Conservation (phyloP, 2,888 invertebrate species). For the Drosophila demipolita region DNA sequence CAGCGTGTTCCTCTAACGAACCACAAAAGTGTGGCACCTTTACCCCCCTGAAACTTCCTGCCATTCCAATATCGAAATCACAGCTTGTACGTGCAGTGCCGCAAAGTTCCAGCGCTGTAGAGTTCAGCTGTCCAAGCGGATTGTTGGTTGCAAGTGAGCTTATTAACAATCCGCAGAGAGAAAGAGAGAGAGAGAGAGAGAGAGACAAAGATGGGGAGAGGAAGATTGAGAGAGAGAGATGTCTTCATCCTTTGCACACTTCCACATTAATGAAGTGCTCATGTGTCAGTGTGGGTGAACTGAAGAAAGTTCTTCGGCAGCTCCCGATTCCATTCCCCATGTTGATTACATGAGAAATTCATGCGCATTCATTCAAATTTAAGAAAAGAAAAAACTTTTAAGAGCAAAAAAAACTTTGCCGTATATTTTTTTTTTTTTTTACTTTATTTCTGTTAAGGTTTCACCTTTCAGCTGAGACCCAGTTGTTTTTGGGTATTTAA, state of each 20-base stretch:
- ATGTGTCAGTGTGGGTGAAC: conserved; percentile 23
- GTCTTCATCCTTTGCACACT: conserved; percentile 40
- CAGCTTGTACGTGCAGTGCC: conserved; percentile 63
- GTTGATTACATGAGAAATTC: conserved; percentile 80
- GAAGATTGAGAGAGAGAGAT: conserved; percentile 14
- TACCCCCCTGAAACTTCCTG: no score
- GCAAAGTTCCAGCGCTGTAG: conserved; percentile 8
- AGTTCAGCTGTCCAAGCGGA: conserved; percentile 43
- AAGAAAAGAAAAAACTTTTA: conserved; percentile 35
- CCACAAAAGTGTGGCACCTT: conserved; percentile 57
- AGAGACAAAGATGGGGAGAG: neutral
- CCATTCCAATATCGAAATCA: conserved; percentile 56
- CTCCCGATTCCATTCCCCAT: conserved; percentile 37
- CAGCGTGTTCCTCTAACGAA: conserved; percentile 63
- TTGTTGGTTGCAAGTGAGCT: conserved; percentile 58
- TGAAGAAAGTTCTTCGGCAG: conserved; percentile 32
- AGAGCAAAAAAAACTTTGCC: conserved; percentile 17
- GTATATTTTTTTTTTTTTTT: conserved; percentile 16
- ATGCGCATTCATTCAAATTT: conserved; percentile 76
- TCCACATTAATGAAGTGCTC: conserved; percentile 76
- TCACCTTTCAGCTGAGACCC: conserved; percentile 5
- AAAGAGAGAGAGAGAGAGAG: neutral
- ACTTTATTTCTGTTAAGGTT: conserved; percentile 37
- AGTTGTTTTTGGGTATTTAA: conserved; percentile 14
- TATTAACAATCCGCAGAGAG: conserved; percentile 73